phyloP scores from a whole-genome alignment of 2,888 invertebrate genomes.

The Scotopteryx bipunctaria region DNA sequence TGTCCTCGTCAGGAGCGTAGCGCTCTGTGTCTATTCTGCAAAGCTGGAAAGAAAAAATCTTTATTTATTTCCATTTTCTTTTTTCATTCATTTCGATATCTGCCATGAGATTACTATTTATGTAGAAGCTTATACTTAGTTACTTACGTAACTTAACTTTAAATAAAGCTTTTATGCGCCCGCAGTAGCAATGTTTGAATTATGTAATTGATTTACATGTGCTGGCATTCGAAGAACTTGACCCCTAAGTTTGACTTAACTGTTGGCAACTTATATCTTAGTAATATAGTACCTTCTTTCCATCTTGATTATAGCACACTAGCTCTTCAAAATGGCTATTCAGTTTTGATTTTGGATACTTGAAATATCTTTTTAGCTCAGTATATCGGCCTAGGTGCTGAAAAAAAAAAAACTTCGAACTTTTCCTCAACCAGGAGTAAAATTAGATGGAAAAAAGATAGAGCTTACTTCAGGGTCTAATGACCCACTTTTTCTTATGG shows the following conservation, averaged over 20 bases:
- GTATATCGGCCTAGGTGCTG: constrained; percentile 72
- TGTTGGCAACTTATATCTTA: no score
- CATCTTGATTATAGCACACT: constrained; percentile 55
- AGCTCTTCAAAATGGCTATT: constrained; percentile 75
- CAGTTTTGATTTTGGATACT: constrained; percentile 56
- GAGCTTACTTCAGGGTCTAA: constrained; percentile 63
- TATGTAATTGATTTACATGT: no score
- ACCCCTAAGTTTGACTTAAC: no score
- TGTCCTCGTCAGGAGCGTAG: constrained; percentile 64
- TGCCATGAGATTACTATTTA: no score
- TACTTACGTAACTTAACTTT: no score
- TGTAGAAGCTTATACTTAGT: no score
- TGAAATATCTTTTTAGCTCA: constrained; percentile 65
- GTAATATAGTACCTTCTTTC: constrained; percentile 57
- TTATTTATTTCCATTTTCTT: background rate
- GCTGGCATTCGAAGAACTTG: no score
- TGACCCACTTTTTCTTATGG: constrained; percentile 63
- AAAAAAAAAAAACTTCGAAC: no score
- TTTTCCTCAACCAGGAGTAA: no score
- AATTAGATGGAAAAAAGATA: constrained; percentile 22
- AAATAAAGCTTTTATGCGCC: no score
- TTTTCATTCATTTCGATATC: no score
- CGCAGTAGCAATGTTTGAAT: no score
- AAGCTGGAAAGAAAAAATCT: constrained; percentile 45
- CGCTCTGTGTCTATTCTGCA: constrained; percentile 62